Evolutionary conservation across 2,113 vertebrate species (phyloP), one percentile per base, ranked within the genome.

Genomic region (Lophotis ruficrista): DNA sequence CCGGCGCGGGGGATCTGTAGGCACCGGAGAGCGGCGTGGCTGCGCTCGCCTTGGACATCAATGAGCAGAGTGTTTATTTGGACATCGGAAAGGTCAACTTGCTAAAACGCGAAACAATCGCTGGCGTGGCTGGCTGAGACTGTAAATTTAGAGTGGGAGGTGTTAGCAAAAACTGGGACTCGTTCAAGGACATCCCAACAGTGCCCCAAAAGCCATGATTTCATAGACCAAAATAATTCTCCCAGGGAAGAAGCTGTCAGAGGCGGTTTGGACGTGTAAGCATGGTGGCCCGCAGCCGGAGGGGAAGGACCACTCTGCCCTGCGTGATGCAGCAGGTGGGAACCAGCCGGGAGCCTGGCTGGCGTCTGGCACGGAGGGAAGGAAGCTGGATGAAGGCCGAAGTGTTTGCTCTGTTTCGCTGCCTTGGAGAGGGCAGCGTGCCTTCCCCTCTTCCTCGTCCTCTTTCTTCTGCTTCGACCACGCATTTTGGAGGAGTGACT

Each of bases 81-180:
- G 85, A 85, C 51, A 61, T 85, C 71, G 38, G 66, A 96, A 97
- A 96, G 94, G 90, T 91, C 95, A 95, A 0, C 69, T 80, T 61
- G 64, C 62, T 87, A 53, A 91, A 93, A 87, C 6, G 65, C 0
- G 4, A 93, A 96, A 89, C 95, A 94, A 90, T 88, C 2, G 12
- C 82, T 95, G 96, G 87, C 62, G 1, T 94, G 91, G 54, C 70
- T 0, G 1, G 54, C 84, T 72, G 61, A 45, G 89, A 15, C 69
- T 85, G 91, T 90, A 93, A 95, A 95, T 95, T 87, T 83, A 50
- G 84, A 96, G 92, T 94, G 90, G 94, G 94, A 96, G 78, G 89
- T 85, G 89, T 96, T 85, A 96, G 90, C 45, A 79, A 90, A 85
- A 85, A 51, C 90, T 96, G 95, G 89, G 91, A 83, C 82, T 93